Conservation (phyloP, 2,113 vertebrate genomes). For the Acrocephalus kingi region DNA sequence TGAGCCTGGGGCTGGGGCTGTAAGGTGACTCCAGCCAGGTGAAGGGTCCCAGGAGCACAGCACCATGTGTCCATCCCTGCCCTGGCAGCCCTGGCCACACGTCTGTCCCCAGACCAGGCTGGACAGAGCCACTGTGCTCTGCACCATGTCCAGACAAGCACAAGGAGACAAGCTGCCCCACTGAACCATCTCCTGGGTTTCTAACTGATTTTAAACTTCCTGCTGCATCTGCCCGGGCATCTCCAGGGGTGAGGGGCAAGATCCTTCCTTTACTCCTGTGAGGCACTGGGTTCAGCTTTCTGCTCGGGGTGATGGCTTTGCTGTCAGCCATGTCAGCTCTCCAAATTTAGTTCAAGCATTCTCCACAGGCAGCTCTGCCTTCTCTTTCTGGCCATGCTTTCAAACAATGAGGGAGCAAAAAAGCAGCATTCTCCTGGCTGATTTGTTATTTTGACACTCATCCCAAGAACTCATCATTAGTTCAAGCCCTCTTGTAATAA, state of each 20-base stretch:
- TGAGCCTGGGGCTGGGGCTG: neutral
- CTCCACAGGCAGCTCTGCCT: neutral
- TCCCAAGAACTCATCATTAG: neutral
- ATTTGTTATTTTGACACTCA: neutral
- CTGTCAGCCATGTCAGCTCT: neutral
- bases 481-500: neutral
- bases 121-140: neutral
- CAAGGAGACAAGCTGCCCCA: neutral
- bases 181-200: neutral
- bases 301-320: neutral
- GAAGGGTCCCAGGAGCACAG: neutral
- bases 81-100: neutral
- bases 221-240: accelerated
- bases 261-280: neutral
- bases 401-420: neutral
- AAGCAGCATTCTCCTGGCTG: neutral
- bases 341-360: neutral
- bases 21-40: neutral
- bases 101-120: neutral
- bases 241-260: neutral
- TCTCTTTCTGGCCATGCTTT: neutral
- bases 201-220: neutral
- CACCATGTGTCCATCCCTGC: neutral
- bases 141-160: accelerated
- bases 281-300: neutral